Conservation (phyloP, 2,888 invertebrate species). For the Cheilosia pagana region DNA sequence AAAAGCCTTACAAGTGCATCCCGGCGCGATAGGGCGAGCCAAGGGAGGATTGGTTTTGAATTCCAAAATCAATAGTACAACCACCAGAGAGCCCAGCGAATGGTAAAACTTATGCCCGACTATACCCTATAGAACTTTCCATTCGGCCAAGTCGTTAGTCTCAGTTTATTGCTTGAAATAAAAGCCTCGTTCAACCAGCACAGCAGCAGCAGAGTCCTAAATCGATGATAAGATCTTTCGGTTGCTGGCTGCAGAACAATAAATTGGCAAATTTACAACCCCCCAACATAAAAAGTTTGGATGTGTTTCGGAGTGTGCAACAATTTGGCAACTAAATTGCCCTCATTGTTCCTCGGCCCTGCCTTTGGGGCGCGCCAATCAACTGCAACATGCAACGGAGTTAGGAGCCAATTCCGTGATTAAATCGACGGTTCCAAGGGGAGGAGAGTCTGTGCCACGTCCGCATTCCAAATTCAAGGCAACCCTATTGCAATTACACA, state of each 20-base stretch:
- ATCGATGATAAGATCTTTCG: slow-evolving; percentile 24
- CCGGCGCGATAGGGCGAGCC: background rate
- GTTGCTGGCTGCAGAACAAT: slow-evolving; percentile 4
- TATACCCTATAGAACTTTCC: background rate
- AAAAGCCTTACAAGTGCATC: slow-evolving; percentile 58
- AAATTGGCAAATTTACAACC: slow-evolving; percentile 17
- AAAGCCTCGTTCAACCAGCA: slow-evolving; percentile 36
- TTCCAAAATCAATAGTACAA: slow-evolving; percentile 54
- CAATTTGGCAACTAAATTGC: slow-evolving; percentile 54
- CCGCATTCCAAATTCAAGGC: slow-evolving; percentile 27
- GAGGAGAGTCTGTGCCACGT: background rate
- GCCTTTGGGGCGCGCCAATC: slow-evolving; percentile 3
- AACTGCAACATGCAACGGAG: slow-evolving; percentile 18
- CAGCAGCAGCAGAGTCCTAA: slow-evolving; percentile 1
- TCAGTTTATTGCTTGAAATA: slow-evolving; percentile 58
- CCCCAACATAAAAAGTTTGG: background rate
- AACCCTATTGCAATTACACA: slow-evolving; percentile 35
- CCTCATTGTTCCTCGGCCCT: background rate
- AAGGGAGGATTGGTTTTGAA: slow-evolving; percentile 10
- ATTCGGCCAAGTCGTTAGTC: slow-evolving; percentile 51
- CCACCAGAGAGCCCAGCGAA: background rate
- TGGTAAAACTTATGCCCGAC: slow-evolving; percentile 8
- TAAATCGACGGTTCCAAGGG: background rate
- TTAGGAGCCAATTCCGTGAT: slow-evolving; percentile 18
- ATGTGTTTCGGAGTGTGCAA: slow-evolving; percentile 12